phyloP scores from a whole-genome alignment of 2,113 vertebrate genomes.

The Alexandromys fortis region DNA sequence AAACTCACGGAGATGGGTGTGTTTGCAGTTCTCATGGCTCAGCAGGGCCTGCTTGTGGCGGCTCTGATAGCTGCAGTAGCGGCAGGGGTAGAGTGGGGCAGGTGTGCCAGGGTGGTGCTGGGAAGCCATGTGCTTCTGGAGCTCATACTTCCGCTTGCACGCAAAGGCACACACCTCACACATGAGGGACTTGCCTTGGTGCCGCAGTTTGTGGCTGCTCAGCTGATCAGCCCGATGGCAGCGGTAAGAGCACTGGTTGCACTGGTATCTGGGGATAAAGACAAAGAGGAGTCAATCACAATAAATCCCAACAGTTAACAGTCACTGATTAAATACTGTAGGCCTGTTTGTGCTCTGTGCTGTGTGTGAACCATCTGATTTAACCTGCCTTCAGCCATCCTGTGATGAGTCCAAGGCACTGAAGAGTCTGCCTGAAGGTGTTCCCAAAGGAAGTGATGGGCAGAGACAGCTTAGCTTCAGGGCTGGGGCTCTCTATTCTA shows the following conservation, averaged over 20 bases:
- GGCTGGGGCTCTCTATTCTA: background rate
- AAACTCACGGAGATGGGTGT: slow-evolving; percentile 94
- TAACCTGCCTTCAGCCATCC: background rate
- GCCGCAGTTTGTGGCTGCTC: slow-evolving; percentile 97
- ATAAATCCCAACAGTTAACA: background rate
- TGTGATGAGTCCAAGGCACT: background rate
- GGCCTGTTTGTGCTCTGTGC: background rate
- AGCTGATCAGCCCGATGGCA: slow-evolving; percentile 97
- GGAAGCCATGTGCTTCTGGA: slow-evolving; percentile 94
- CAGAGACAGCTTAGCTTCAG: background rate
- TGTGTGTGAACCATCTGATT: background rate
- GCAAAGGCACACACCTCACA: slow-evolving; percentile 96
- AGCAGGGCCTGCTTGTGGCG: slow-evolving; percentile 94
- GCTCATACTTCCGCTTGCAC: slow-evolving; percentile 96
- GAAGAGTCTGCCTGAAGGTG: background rate
- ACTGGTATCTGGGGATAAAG: slow-evolving; percentile 89
- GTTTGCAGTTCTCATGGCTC: slow-evolving; percentile 98
- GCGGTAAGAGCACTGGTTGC: slow-evolving; percentile 95
- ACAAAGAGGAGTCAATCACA: background rate
- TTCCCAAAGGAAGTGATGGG: background rate
- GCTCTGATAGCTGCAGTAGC: slow-evolving; percentile 94
- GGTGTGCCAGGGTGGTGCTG: slow-evolving; percentile 88
- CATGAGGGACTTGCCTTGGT: slow-evolving; percentile 96
- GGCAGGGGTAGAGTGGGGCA: slow-evolving; percentile 90
- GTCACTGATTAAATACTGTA: background rate